Evolutionary conservation across 2,888 invertebrate species (phyloP), one percentile per base, ranked within the genome.

Genomic region (Phyllotreta striolata): DNA sequence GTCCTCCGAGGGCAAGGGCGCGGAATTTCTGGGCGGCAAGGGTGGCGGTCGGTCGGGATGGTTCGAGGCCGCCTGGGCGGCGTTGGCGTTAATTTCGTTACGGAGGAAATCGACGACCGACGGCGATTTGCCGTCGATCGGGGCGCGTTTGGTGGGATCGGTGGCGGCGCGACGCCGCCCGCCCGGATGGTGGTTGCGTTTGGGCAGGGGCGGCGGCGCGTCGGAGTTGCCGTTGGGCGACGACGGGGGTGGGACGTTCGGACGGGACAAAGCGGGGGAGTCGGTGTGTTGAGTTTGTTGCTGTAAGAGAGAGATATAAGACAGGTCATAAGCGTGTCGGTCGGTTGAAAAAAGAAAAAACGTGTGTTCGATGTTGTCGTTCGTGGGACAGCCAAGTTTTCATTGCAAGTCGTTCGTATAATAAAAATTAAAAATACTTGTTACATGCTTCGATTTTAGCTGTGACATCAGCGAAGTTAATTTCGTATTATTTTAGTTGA

Each of bases 201-300:
- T 85, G 40, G 86, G 86, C 66, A 85, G 76, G 38, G 86, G 86
- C 24, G 86, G 86, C 65, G 85, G 85, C 62, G 77, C 79, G 47
- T 79, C 80, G 39, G 74, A 70, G 64, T 77, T 75, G 64, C 75
- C 73, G 65, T 74, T 76, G 38, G 73, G 70, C 34, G 75, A 74
- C n/a, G n/a, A n/a, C n/a, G n/a, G n/a, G 5, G 52, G 10, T 8
- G 62, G 66, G 43, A 55, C 56, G 74, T 24, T 24, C 4, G 5
- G 57, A 8, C n/a, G 62, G 66, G 44, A 55, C 56, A 74, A 52
- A 10, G 61, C 57, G 55, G 66, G 55, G 71, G 62, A 71, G 47
- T 64, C 61, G 55, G 61, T 54, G 71, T 62, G 72, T 69, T 76
- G 76, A 75, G 78, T 76, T 72, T 79, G 79, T 73, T 79, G 80